Evolutionary conservation across 2,797 vertebrate species (phyloP).

Genomic region (Coranthus polyacanthus): DNA sequence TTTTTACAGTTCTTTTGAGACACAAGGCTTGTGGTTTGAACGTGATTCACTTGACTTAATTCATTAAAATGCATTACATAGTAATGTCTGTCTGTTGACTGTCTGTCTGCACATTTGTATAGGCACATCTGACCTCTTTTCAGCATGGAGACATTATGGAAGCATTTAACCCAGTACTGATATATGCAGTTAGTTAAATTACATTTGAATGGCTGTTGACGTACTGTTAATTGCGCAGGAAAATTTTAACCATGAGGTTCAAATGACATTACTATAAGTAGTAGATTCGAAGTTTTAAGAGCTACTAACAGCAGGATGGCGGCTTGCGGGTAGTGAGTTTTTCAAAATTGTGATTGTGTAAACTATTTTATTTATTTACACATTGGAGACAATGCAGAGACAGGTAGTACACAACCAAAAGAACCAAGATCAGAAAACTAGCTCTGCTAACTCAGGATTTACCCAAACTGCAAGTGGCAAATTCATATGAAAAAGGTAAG

Average conservation of each 20-base stretch:
- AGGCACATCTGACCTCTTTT: constrained; percentile 44
- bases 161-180: constrained; percentile 62
- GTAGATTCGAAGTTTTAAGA: not conserved
- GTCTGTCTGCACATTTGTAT: constrained; percentile 31
- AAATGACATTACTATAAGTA: constrained; percentile 15
- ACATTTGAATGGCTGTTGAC: constrained; percentile 44
- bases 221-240: constrained; percentile 21
- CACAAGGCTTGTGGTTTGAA: constrained; percentile 47
- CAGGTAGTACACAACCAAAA: no score
- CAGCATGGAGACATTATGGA: constrained; percentile 43
- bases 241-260: constrained; percentile 59
- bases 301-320: no score
- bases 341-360: not conserved
- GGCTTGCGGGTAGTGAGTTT: not conserved
- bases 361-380: no score
- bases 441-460: no score
- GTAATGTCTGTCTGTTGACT: constrained; percentile 19
- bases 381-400: no score
- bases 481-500: no score
- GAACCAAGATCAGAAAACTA: no score
- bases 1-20: constrained; percentile 24
- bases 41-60: constrained; percentile 53
- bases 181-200: constrained; percentile 59
- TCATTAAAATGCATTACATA: constrained; percentile 50
- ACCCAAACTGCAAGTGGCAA: no score